Conservation (phyloP, 1,140 invertebrate genomes). For the Anastatus disparis region DNA sequence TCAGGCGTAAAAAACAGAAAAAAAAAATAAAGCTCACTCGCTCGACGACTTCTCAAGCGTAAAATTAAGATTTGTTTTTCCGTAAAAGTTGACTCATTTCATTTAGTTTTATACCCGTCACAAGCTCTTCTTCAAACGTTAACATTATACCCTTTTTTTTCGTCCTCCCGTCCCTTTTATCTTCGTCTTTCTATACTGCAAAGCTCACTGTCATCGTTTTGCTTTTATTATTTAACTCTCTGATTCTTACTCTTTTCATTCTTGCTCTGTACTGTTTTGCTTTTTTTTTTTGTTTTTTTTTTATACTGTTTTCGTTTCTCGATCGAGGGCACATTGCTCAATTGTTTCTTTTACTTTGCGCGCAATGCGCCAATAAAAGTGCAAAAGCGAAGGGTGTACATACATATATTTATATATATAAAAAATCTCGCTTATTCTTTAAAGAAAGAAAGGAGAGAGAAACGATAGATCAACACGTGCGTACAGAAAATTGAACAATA, state of each 20-base stretch:
- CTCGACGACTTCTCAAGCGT: too few species aligned
- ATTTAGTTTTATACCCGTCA: not conserved
- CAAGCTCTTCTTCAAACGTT: not conserved
- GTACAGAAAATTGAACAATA: too few species aligned
- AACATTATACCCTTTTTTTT: too few species aligned
- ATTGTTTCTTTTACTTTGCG: not conserved
- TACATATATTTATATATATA: too few species aligned
- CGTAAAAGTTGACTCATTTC: not conserved
- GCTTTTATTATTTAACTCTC: slow-evolving; percentile 10
- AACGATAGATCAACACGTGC: too few species aligned
- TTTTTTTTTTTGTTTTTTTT: not conserved
- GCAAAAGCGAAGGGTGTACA: too few species aligned
- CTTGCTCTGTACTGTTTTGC: not conserved
- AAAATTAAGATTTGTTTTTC: slow-evolving; percentile 14
- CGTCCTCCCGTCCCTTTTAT: not conserved
- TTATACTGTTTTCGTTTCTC: not conserved
- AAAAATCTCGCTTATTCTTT: too few species aligned
- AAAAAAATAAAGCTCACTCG: not conserved
- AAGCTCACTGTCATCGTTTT: too few species aligned
- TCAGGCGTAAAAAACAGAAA: not conserved
- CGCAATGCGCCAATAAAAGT: not conserved
- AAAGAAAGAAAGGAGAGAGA: too few species aligned
- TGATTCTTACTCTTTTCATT: not conserved
- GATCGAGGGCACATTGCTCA: not conserved
- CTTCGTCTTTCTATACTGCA: too few species aligned